Evolutionary conservation across 2,797 vertebrate genomes (phyloP).

Genomic region (Lepus oiostolus): DNA sequence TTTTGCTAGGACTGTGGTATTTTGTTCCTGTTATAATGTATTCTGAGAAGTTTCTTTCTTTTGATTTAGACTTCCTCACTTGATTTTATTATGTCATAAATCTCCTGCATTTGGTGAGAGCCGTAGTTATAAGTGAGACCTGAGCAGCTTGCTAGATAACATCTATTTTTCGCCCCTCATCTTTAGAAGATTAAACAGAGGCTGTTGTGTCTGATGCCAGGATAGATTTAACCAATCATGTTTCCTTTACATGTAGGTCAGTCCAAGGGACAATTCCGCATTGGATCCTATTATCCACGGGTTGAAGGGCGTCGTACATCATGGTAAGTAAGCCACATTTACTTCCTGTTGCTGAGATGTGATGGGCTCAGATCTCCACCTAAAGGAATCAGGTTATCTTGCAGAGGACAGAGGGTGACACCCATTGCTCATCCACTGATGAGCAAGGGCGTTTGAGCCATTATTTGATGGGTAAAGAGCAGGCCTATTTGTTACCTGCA

Average conservation of each 20-base stretch:
- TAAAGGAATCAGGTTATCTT: slow-evolving; percentile 82
- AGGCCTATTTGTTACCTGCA: slow-evolving; percentile 85
- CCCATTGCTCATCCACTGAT: slow-evolving; percentile 81
- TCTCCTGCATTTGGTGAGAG: slow-evolving; percentile 76
- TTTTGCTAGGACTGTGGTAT: slow-evolving; percentile 54
- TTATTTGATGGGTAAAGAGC: slow-evolving; percentile 87
- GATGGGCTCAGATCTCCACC: slow-evolving; percentile 78
- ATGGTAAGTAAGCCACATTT: slow-evolving; percentile 92
- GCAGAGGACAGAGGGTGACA: slow-evolving; percentile 71
- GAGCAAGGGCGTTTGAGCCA: slow-evolving; percentile 83
- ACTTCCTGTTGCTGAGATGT: slow-evolving; percentile 75
- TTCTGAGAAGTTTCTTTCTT: slow-evolving; percentile 78
- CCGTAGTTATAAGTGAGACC: slow-evolving; percentile 77
- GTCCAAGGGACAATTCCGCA: slow-evolving; percentile 95
- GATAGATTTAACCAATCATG: slow-evolving; percentile 88
- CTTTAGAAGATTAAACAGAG: slow-evolving; percentile 85
- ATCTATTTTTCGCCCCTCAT: slow-evolving; percentile 56
- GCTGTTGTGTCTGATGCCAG: slow-evolving; percentile 85
- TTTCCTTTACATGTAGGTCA: slow-evolving; percentile 92
- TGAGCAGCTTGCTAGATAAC: slow-evolving; percentile 80
- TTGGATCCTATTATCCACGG: slow-evolving; percentile 98
- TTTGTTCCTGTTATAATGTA: slow-evolving; percentile 76
- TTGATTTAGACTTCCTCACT: slow-evolving; percentile 81
- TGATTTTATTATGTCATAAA: slow-evolving; percentile 82
- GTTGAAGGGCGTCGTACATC: slow-evolving; percentile 97